Evolutionary conservation across 2,888 invertebrate genomes (phyloP), one percentile per base, ranked within the genome.

Genomic region (Teleogryllus oceanicus): DNA sequence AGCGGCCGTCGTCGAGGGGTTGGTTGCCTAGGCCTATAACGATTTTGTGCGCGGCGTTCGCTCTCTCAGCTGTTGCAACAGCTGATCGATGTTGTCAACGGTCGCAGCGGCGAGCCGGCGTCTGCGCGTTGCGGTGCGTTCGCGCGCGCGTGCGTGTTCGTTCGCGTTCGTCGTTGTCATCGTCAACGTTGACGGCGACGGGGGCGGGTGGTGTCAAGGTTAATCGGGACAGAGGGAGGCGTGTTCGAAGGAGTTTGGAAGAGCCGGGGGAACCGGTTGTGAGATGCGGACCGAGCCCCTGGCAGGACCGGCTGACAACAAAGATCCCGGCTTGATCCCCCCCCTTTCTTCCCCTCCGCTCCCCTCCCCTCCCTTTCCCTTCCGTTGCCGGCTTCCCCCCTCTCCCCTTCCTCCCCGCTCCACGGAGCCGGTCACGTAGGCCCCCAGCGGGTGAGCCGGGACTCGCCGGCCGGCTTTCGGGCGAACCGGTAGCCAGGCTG

Each of bases 1-100:
- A 4, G 0, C 16, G 16, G 16, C 62, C 8, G 11, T 62, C n/a
- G 62, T n/a, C n/a, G n/a, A 62, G 8, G n/a, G 62, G 62, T 12
- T 62, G 13, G 62, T 62, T 62, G 62, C n/a, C 16, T 62, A 37
- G 37, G 37, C 37, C n/a, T n/a, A 78, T 81, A 81, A 80, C 80
- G 81, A 81, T 81, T 81, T 81, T 79, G 74, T 50, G n/a, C 37
- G 37, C 37, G 37, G 8, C 37, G 37, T 8, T 37, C 37, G 37
- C 37, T 5, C 37, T 37, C 77, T 80, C 80, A 80, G 80, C 80
- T 80, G 80, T 77, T 74, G 12, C 74, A 10, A 51, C 80, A 80
- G 80, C 78, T 78, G 80, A 80, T 80, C 80, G 80, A 80, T 80
- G 77, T 74, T 16, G 62, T n/a, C 37, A 37, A 37, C 37, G 37